Percentiles rank a stretch among this genome's conserved stretches.
Conservation (phyloP, 2,113 vertebrate genomes). For the Corythaeola cristata region DNA sequence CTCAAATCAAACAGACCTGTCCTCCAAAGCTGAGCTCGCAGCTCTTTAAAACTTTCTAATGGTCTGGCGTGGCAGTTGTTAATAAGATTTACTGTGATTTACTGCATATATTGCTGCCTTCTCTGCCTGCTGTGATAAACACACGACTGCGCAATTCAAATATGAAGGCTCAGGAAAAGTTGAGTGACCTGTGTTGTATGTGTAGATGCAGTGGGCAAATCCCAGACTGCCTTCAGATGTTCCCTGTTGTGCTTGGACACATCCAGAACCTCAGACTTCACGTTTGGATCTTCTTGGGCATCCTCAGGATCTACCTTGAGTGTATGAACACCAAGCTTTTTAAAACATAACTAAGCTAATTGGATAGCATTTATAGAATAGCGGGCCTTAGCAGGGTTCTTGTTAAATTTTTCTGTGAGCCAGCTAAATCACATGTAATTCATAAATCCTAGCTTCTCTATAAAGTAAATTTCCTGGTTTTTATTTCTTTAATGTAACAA, state of each 20-base stretch:
- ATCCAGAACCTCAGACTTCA: background rate
- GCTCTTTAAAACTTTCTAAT: background rate
- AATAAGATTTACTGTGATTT: background rate
- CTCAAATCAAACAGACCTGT: background rate
- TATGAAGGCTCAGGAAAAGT: background rate
- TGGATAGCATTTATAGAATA: background rate
- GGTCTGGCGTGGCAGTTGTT: background rate
- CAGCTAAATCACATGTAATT: background rate
- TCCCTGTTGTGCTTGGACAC: background rate
- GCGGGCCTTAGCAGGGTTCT: background rate
- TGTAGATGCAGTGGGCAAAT: background rate
- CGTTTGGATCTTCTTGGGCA: background rate
- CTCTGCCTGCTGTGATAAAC: background rate
- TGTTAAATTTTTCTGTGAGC: background rate
- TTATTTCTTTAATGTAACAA: background rate
- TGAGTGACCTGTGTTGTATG: background rate
- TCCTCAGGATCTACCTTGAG: background rate
- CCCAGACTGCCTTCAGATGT: background rate
- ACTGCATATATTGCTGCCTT: background rate
- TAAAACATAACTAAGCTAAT: background rate
- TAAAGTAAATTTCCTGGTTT: background rate
- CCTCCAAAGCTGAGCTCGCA: background rate
- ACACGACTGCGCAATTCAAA: fast-evolving
- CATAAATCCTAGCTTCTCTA: background rate
- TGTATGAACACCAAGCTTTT: background rate